Evolutionary conservation across 2,797 vertebrate species (phyloP), one percentile per base, ranked within the genome.

Genomic region (Sebastes cheni): DNA sequence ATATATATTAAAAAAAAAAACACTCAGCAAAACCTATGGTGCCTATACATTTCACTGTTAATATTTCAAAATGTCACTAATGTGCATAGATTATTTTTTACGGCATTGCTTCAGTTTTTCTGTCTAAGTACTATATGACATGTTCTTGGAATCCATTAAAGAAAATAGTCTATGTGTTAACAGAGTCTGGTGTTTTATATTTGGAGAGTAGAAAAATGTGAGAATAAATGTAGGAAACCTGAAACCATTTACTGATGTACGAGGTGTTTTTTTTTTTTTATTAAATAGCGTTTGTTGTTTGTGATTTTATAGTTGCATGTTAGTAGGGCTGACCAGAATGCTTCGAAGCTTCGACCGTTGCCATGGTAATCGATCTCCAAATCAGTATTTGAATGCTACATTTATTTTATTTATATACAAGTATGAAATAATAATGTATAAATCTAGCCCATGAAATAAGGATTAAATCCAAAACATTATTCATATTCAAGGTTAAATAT

Each of bases 21-120:
- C n/a, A 27, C 74, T 58, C 78, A 66, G 66, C 77, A 77, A 73
- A 69, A 32, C 75, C 84, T 84, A 83, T 73, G 72, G 80, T 74
- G 85, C 73, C 75, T 75, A 85, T 91, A 88, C 56, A 90, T 89
- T 92, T 94, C 82, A 91, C 82, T 90, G 62, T 88, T 89, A 85
- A 91, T 91, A 87, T 91, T 89, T 92, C 76, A 91, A 83, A 88
- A 82, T 85, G 84, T 85, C 81, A 77, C 81, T 83, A 83, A 91
- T 85, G 84, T 89, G 73, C 75, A 52, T 67, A 77, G 68, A 62
- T 84, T 86, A 72, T 89, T 81, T 77, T 86, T 85, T 83, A 78
- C 29, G 73, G 64, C 55, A 10, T 10, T 25, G 64, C 46, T 70
- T 89, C 46, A 83, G 70, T 78, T 82, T 86, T 76, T 78, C 78